A percentile compares a stretch with the other conserved stretches of the same genome.
Conservation (phyloP, 2,888 invertebrate genomes). For the Ophion costatus region DNA sequence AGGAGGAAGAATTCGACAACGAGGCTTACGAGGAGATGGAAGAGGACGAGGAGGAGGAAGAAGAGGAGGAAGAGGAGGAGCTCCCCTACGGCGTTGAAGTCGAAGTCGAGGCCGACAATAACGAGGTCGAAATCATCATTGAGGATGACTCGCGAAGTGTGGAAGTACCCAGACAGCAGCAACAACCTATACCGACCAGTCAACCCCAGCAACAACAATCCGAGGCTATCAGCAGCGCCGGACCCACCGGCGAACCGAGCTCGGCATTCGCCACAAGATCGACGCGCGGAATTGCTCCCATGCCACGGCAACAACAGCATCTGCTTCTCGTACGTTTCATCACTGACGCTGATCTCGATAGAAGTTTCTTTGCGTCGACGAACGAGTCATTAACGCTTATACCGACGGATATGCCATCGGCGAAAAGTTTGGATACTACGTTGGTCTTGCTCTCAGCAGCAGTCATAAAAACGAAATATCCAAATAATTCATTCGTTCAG, state of each 20-base stretch:
- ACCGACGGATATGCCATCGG: too few species aligned
- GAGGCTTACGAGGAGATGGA: constrained; percentile 83
- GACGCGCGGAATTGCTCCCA: constrained; percentile 84
- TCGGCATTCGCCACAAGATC: constrained; percentile 79
- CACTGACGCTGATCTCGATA: background rate
- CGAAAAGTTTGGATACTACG: too few species aligned
- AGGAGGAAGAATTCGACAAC: constrained; percentile 85
- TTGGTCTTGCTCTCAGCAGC: too few species aligned
- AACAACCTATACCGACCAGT: constrained; percentile 83
- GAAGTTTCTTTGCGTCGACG: background rate
- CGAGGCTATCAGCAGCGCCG: constrained; percentile 90
- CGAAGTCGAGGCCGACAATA: constrained; percentile 86
- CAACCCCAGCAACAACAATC: constrained; percentile 87
- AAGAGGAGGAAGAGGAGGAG: constrained; percentile 81
- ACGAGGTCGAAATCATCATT: constrained; percentile 86
- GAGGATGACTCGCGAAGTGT: constrained; percentile 86
- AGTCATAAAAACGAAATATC: too few species aligned
- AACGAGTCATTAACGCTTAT: too few species aligned
- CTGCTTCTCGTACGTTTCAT: constrained; percentile 81
- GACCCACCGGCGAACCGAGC: constrained; percentile 80
- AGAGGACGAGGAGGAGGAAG: constrained; percentile 80
- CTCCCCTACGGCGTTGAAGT: constrained; percentile 80
- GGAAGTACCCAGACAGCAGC: constrained; percentile 87
- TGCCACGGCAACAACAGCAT: constrained; percentile 84
- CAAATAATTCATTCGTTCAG: too few species aligned